These are phyloP conservation scores for Scaptomyza caliginosa DNA, from an alignment of 2,888 invertebrate genomes.

Conservation along the genomic window DNA sequence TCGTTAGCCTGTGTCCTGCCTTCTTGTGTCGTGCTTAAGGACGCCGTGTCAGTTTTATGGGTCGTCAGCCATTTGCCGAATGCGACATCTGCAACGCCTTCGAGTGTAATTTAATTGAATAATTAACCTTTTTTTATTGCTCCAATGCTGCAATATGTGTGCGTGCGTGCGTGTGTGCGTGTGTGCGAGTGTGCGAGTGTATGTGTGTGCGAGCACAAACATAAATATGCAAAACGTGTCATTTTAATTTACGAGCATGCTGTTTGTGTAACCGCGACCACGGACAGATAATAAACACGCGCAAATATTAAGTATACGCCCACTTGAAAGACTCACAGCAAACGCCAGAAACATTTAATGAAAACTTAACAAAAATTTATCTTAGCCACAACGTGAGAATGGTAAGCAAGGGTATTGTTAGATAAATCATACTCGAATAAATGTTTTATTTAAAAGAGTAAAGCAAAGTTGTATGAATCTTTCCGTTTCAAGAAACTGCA, in stretches of 20 bases:
- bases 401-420: background rate
- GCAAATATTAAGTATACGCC: constrained; percentile 73
- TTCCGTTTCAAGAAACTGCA: too few relatives aligned
- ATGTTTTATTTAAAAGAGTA: too few relatives aligned
- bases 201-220: constrained; percentile 25
- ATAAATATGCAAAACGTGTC: constrained; percentile 77
- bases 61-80: constrained; percentile 72
- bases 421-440: too few relatives aligned
- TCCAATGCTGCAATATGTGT: constrained; percentile 30
- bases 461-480: background rate
- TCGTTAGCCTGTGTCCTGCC: constrained; percentile 32
- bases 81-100: constrained; percentile 76
- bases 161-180: constrained; percentile 10
- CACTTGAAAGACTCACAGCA: background rate
- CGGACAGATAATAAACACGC: constrained; percentile 78
- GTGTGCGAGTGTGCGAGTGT: constrained; percentile 2
- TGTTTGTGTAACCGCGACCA: constrained; percentile 63
- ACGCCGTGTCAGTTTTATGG: constrained; percentile 77
- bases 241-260: constrained; percentile 78
- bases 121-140: constrained; percentile 78
- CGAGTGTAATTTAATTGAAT: constrained; percentile 80
- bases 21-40: constrained; percentile 54
- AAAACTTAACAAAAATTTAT: constrained; percentile 2
- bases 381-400: background rate
- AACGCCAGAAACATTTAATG: background rate